Conservation (phyloP, 2,888 invertebrate genomes). For the Coelinius sp. region DNA sequence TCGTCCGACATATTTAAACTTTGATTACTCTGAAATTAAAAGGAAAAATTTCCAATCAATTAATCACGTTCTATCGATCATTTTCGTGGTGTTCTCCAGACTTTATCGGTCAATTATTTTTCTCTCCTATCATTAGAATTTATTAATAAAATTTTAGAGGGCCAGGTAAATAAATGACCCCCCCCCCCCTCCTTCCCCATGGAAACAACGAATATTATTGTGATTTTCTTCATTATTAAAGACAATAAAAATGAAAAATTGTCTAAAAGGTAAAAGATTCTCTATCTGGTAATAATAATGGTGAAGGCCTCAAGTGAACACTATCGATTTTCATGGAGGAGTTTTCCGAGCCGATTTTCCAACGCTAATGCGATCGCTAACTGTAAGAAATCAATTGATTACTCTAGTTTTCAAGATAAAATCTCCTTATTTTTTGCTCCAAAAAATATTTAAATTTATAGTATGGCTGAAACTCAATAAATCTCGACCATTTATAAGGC, state of each 20-base stretch:
- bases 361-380: background rate
- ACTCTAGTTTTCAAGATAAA: background rate
- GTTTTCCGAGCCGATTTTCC: conserved; percentile 32
- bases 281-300: background rate
- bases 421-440: background rate
- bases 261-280: background rate
- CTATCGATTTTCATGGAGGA: conserved; percentile 33
- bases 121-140: background rate
- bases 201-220: background rate
- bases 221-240: no score
- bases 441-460: background rate
- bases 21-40: conserved; percentile 41
- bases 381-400: background rate
- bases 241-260: no score
- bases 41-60: background rate
- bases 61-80: background rate
- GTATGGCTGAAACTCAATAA: background rate
- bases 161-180: background rate
- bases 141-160: background rate
- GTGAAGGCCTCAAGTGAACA: background rate
- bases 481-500: background rate
- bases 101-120: background rate
- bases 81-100: background rate
- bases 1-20: conserved; percentile 67
- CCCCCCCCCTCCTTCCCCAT: background rate